These are phyloP conservation scores for Puntigrus tetrazona DNA, from an alignment of 2,113 vertebrate genomes.

Conservation along the genomic window DNA sequence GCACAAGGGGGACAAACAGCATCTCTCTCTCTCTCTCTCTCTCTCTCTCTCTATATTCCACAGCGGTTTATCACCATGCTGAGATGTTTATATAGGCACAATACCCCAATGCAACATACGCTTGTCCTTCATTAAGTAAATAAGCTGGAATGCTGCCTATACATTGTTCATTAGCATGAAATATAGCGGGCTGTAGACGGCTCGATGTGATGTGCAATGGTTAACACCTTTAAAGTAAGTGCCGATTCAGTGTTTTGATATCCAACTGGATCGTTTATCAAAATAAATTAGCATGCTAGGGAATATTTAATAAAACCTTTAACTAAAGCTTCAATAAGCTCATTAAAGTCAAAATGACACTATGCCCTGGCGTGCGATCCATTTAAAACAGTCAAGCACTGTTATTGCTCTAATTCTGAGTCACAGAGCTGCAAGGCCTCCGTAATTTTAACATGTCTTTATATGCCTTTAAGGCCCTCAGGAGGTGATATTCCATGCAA, in stretches of 20 bases:
- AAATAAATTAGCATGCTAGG: slow-evolving; percentile 14
- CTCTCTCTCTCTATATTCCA: neutral
- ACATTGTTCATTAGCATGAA: slow-evolving; percentile 34
- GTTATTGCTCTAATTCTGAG: slow-evolving; percentile 22
- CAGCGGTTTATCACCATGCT: slow-evolving; percentile 7
- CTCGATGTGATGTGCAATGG: neutral
- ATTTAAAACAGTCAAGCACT: slow-evolving; percentile 5
- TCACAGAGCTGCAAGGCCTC: slow-evolving; percentile 3
- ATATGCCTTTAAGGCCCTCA: neutral
- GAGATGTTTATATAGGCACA: slow-evolving; percentile 6
- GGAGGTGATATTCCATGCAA: neutral
- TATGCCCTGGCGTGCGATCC: neutral
- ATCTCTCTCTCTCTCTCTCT: neutral
- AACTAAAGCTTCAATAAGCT: slow-evolving; percentile 14
- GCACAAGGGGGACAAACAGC: neutral
- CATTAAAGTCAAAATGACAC: slow-evolving; percentile 22
- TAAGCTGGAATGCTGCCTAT: slow-evolving; percentile 28
- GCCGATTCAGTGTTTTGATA: slow-evolving; percentile 26
- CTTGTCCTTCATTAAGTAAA: slow-evolving; percentile 16
- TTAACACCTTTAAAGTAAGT: slow-evolving; percentile 21
- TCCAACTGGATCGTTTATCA: slow-evolving; percentile 3
- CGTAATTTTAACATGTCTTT: slow-evolving; percentile 20
- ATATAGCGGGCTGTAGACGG: neutral
- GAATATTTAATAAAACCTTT: slow-evolving; percentile 19
- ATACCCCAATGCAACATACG: neutral